Evolutionary conservation across 2,888 invertebrate genomes (phyloP), one percentile per base, ranked within the genome.

Genomic region (Luffia ferchaultella): DNA sequence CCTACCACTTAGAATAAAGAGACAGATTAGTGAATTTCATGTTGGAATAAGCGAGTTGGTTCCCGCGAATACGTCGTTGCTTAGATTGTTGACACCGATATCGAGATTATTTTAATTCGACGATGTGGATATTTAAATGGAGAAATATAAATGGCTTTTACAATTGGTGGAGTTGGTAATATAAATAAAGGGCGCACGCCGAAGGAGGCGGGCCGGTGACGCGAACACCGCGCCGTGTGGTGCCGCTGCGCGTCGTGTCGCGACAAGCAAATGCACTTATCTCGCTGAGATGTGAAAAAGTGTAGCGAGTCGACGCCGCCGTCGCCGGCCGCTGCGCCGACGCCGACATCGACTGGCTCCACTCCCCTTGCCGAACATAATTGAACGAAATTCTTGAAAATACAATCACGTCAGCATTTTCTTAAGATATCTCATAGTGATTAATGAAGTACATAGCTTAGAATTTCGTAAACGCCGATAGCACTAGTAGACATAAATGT

Each of bases 251-350:
- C 73, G 78, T 70, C 80, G 64, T 74, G 82, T 76, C 66, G 71
- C 70, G 73, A 85, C 84, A 84, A 83, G 84, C 75, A 83, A 85
- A 85, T 79, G 84, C 84, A 85, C 84, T 85, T 85, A 85, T 79
- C 78, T 79, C 68, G 73, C 75, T 69, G 75, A 71, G 70, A 74
- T 70, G 76, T 77, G 78, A 79, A 77, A 78, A 80, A 79, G 76
- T 73, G 76, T 74, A 30, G 30, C 30, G 30, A 30, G 30, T 30
- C 30, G 30, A 30, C 30, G 30, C 30, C 46, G 2, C 46, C 15
- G 40, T 40, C 30, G 47, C 47, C 30, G 30, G 30, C 12, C 30
- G 30, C 30, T 30, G 30, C 30, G 30, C 30, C 47, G 7, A 15
- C 20, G 20, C 46, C n/a, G 5, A 17, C 18, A 17, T n/a, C n/a